Conservation (phyloP, 1,140 invertebrate genomes). For the Aethina tumida region DNA sequence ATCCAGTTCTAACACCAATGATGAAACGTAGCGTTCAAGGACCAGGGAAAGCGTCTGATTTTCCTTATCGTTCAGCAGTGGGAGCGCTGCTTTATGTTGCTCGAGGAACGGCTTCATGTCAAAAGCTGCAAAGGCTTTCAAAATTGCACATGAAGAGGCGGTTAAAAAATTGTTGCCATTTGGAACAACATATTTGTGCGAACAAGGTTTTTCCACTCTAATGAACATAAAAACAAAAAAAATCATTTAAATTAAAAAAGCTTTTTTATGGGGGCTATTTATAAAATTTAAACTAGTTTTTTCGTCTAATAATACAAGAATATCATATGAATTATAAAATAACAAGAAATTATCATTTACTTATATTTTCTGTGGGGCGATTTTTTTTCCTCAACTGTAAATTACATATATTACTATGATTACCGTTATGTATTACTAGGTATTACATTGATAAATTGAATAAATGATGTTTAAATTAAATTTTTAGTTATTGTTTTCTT, state of each 20-base stretch:
- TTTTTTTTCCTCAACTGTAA: background rate
- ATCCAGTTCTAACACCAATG: too few species aligned
- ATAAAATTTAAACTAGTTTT: too few species aligned
- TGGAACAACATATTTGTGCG: constrained; percentile 16
- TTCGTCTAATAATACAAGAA: too few species aligned
- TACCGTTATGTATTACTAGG: constrained; percentile 14
- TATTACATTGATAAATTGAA: constrained; percentile 15
- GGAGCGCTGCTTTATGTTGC: too few species aligned
- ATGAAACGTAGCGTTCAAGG: too few species aligned
- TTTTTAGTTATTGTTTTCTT: constrained; percentile 15
- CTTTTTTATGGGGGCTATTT: too few species aligned
- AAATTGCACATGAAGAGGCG: constrained; percentile 20
- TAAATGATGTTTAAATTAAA: constrained; percentile 15
- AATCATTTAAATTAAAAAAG: constrained; percentile 9
- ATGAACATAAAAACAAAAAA: constrained; percentile 22
- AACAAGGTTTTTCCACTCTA: constrained; percentile 13
- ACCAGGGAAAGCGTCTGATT: too few species aligned
- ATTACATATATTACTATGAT: constrained; percentile 9
- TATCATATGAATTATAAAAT: too few species aligned
- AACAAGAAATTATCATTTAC: background rate
- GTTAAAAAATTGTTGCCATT: constrained; percentile 19
- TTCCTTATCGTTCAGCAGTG: too few species aligned
- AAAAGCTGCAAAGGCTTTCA: constrained; percentile 20
- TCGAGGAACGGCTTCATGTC: too few species aligned
- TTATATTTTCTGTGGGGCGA: background rate